These are phyloP conservation scores for Cryptus armator DNA, from an alignment of 2,888 invertebrate species.

Conservation along the genomic window DNA sequence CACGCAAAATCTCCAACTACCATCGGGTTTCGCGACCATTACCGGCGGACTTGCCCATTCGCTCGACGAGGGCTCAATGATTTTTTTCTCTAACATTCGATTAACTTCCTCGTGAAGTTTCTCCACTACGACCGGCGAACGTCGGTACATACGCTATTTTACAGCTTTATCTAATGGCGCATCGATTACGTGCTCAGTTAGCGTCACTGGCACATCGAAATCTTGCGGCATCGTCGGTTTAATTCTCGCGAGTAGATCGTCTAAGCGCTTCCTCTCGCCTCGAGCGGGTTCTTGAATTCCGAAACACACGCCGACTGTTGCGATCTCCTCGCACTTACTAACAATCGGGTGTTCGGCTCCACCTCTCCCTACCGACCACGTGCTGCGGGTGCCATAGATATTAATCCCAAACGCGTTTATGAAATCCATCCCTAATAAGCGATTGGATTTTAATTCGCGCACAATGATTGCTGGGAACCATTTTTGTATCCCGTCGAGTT, in stretches of 20 bases:
- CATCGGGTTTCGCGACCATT: not conserved
- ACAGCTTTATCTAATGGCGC: not conserved
- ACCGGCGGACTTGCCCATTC: slow-evolving; percentile 59
- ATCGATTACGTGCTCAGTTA: slow-evolving; percentile 17
- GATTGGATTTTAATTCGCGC: not conserved
- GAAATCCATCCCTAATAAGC: not conserved
- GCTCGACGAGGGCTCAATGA: slow-evolving; percentile 65
- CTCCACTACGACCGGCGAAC: slow-evolving; percentile 38
- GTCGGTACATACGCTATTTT: slow-evolving; percentile 54
- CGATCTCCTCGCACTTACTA: not conserved
- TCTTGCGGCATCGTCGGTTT: not conserved
- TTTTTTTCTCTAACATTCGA: slow-evolving; percentile 41
- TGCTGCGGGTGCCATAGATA: not conserved
- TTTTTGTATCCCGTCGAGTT: not conserved
- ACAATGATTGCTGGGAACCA: not conserved
- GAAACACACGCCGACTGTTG: not conserved
- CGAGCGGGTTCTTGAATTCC: not conserved
- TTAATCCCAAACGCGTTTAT: not conserved
- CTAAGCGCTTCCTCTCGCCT: not conserved
- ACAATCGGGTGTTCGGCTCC: not conserved
- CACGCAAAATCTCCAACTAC: not conserved
- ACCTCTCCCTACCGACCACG: not conserved
- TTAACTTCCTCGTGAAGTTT: slow-evolving; percentile 49
- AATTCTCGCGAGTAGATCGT: not conserved
- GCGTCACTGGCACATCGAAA: not conserved